A percentile compares a stretch with the other conserved stretches of the same genome.
Conservation (phyloP, 2,797 vertebrate species). For the Sebastes diploproa region DNA sequence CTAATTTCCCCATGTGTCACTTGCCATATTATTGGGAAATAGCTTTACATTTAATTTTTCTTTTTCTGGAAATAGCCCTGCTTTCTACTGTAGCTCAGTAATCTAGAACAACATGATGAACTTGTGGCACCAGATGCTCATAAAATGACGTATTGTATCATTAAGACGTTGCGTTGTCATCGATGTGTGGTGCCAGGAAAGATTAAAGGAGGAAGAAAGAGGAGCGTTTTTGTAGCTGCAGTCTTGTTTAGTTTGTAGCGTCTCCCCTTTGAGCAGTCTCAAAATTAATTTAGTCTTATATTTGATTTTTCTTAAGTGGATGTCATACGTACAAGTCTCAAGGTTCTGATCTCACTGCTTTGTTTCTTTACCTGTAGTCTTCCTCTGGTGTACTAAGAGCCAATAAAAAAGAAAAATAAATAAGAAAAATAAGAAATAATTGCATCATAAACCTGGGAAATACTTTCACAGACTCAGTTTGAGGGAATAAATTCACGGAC, state of each 20-base stretch:
- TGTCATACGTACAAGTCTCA: neutral
- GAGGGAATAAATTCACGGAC: constrained; percentile 21
- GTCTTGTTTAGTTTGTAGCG: neutral
- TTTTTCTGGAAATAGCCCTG: neutral
- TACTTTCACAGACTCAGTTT: constrained; percentile 10
- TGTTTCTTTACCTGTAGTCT: neutral
- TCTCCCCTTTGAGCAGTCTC: neutral
- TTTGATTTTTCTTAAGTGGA: constrained; percentile 3
- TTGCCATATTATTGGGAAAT: neutral
- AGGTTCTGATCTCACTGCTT: constrained; percentile 8
- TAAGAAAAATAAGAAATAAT: neutral
- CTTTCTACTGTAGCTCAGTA: neutral
- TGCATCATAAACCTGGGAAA: constrained; percentile 27
- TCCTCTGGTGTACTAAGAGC: neutral
- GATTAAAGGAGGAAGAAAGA: neutral
- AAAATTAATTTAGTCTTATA: neutral
- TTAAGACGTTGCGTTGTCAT: neutral
- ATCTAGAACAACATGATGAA: neutral
- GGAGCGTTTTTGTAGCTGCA: neutral
- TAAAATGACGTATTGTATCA: neutral
- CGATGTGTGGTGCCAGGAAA: neutral
- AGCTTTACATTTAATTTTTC: neutral
- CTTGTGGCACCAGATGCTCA: neutral
- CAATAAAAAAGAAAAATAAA: constrained; percentile 19
- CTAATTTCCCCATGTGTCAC: neutral